Percentiles rank a stretch among this genome's conserved stretches.
Evolutionary conservation across 2,797 vertebrate genomes (phyloP).

Genomic region (Coranthus polyacanthus): DNA sequence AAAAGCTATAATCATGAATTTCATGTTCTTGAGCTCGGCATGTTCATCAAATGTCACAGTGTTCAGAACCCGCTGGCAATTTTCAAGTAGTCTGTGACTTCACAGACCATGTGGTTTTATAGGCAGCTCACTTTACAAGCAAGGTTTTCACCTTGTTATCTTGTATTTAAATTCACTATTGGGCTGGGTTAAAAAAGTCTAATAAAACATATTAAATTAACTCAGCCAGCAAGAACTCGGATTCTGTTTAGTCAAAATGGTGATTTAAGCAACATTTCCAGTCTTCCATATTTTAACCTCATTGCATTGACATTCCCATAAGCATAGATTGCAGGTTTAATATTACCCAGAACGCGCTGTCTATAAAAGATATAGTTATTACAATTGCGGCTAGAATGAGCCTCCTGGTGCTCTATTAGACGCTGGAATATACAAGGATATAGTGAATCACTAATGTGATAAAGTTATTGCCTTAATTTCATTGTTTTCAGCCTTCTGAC

Average conservation of each 20-base stretch:
- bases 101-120: conserved; percentile 10
- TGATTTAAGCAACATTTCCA: conserved; percentile 51
- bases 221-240: conserved; percentile 8
- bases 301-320: conserved; percentile 25
- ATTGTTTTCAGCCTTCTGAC: conserved; percentile 7
- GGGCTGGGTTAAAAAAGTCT: conserved; percentile 16
- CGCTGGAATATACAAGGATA: conserved; percentile 7
- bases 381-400: conserved; percentile 33
- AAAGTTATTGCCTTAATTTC: conserved; percentile 9
- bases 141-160: conserved; percentile 11
- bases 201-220: conserved; percentile 30
- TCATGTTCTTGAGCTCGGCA: background rate
- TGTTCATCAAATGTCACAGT: background rate
- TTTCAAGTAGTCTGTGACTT: too few species aligned
- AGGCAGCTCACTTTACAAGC: conserved; percentile 20
- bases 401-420: conserved; percentile 33
- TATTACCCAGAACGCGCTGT: conserved; percentile 21
- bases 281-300: conserved; percentile 48
- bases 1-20: too few species aligned
- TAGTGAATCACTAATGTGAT: conserved; percentile 4
- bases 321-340: conserved; percentile 25
- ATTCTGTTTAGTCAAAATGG: conserved; percentile 40
- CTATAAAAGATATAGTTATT: conserved; percentile 38
- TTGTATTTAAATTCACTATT: conserved; percentile 35
- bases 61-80: too few species aligned